Conservation (phyloP, 2,113 vertebrate species). For the Ptychochromis oligacanthus region DNA sequence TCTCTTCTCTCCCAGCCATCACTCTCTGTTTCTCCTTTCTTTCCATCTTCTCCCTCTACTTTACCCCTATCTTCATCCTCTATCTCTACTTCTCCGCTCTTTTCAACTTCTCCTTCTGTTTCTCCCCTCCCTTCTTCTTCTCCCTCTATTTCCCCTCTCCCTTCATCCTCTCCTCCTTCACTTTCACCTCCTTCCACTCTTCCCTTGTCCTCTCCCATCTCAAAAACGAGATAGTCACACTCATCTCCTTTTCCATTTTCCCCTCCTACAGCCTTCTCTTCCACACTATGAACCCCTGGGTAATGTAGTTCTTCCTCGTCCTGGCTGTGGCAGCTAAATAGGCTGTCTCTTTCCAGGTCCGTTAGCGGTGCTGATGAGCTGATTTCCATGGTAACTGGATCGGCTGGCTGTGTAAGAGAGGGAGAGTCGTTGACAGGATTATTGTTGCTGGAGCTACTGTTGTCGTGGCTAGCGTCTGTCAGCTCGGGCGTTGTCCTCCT, state of each 20-base stretch:
- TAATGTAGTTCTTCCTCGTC: conserved; percentile 40
- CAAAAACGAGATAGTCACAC: conserved; percentile 61
- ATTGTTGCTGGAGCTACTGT: conserved; percentile 6
- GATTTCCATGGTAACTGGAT: conserved; percentile 64
- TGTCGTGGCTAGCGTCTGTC: conserved; percentile 50
- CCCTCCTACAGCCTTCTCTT: neutral
- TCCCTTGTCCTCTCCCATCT: conserved; percentile 23
- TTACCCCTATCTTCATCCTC: neutral
- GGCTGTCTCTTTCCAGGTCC: conserved; percentile 44
- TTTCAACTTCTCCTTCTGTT: neutral
- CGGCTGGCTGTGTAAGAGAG: neutral
- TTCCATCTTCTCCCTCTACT: neutral
- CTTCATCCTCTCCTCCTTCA: neutral
- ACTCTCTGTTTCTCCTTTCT: neutral
- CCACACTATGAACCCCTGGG: conserved; percentile 30
- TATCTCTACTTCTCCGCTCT: neutral
- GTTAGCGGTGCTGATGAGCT: conserved; percentile 39
- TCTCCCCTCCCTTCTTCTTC: neutral
- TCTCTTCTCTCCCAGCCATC: neutral
- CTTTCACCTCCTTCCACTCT: neutral
- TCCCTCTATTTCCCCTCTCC: neutral
- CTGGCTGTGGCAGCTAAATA: conserved; percentile 25
- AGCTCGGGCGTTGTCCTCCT: conserved; percentile 61
- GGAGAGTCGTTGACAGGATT: conserved; percentile 1
- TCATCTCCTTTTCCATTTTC: conserved; percentile 33